These are phyloP conservation scores for Catostomus latipinnis DNA, from an alignment of 2,797 vertebrate species.

Conservation along the genomic window DNA sequence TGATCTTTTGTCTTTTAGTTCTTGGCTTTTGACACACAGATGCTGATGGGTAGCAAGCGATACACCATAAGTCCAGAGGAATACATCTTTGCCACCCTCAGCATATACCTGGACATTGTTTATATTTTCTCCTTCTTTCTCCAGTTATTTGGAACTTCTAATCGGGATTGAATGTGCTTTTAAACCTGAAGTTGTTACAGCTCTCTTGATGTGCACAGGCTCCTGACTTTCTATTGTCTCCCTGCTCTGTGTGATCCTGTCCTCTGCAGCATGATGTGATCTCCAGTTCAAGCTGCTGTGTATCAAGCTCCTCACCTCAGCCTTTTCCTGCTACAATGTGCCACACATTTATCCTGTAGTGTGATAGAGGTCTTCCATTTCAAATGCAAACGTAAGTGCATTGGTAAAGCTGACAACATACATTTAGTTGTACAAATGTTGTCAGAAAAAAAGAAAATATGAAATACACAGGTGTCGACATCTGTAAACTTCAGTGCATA, in stretches of 20 bases:
- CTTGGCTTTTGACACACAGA: slow-evolving; percentile 93
- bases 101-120: slow-evolving; percentile 91
- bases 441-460: slow-evolving; percentile 2
- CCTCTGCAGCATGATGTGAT: slow-evolving; percentile 60
- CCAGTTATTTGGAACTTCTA: slow-evolving; percentile 86
- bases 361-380: slow-evolving; percentile 4
- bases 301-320: slow-evolving; percentile 43
- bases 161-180: slow-evolving; percentile 69
- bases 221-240: slow-evolving; percentile 28
- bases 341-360: slow-evolving; percentile 4
- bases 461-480: neutral
- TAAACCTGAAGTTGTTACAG: neutral
- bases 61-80: slow-evolving; percentile 91
- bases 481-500: slow-evolving; percentile 3
- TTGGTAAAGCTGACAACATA: slow-evolving; percentile 12
- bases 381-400: neutral
- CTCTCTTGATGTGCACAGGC: slow-evolving; percentile 10
- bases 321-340: slow-evolving; percentile 45
- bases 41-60: slow-evolving; percentile 90
- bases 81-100: slow-evolving; percentile 93
- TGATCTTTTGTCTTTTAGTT: slow-evolving; percentile 75
- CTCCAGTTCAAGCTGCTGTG: slow-evolving; percentile 21
- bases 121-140: slow-evolving; percentile 95
- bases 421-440: slow-evolving; percentile 6
- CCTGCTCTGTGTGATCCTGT: slow-evolving; percentile 27